Base-by-base conservation (phyloP, 2,888 invertebrate species). In the Brachyptera putata region DNA sequence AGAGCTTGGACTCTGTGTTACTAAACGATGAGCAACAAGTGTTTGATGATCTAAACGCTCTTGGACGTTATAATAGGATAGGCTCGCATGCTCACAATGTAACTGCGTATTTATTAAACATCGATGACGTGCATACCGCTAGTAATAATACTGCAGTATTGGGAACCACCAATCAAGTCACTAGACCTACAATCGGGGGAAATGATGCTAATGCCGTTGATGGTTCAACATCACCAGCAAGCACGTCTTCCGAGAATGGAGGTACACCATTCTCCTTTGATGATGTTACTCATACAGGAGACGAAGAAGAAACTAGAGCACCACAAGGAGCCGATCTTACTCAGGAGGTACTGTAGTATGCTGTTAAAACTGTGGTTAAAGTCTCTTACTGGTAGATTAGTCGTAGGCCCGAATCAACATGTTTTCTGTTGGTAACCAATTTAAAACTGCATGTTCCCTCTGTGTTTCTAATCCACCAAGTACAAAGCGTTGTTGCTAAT, bases 21-120 rank as follows among this genome's bases (percentile, higher is more conserved):
- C 74, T 87, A 5, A 85, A 85, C 69, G 86, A 88, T 72, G 86
- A 88, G 73, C 77, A 86, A 69, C 84, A 82, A 72, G 76, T 85
- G 67, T 90, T 87, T 72, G 87, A 82, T 69, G 88, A 87, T 69
- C 73, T 89, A 56, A 86, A 88, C 71, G 83, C 86, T 2, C 75
- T 89, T 49, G 88, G 88, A 2, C 73, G 83, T 64, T 84, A 83
- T 69, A 80, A 80, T 66, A 75, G 79, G 73, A 66, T 77, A 74
- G 76, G 77, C 67, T 70, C 78, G 65, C 71, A 74, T 66, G 71
- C 79, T 69, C 78, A 79, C 67, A 30, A 30, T 30, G 81, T 79
- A 66, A 84, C 76, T 58, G 82, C 86, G 2, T 85, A 85, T 70
- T 73, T 86, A 63, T 72, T 86, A 58, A 85, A 85, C 70, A 76